Base-by-base conservation (phyloP, 2,113 vertebrate species). In the Protomyctophum bolini region DNA sequence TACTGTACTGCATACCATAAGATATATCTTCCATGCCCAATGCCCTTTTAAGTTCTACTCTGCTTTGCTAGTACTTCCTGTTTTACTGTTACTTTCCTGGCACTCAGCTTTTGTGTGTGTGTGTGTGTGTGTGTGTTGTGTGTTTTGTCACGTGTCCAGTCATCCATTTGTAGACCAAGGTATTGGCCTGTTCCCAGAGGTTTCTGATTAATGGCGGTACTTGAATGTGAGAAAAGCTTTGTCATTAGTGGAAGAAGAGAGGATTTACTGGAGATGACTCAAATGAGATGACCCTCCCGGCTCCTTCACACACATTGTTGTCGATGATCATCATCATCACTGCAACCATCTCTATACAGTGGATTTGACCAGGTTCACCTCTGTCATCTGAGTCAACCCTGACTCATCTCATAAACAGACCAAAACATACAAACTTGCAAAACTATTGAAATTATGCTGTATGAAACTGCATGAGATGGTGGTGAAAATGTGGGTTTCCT, bases 401-500 rank as follows among this genome's bases (percentile, higher is more conserved):
- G 51, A 6, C 9, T 1, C 12, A 7, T 49, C 14, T 51, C 11
- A 64, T 60, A 64, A 76, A 63, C 29, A 75, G 11, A 70, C 28
- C 1, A 0, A 50, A n/a, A 58, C 48, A 76, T 60, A 75, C 12
- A 64, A 71, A 64, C 51, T 12, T 7, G 10, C 3, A 7, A 0
- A 7, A 28, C 46, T 12, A 76, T 15, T 9, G 55, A 56, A 56
- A 28, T 54, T 21, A 63, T 66, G 60, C 46, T 52, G 10, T 3
- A 28, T 63, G 49, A 72, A 56, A 65, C 63, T 82, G 74, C 41
- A 46, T 7, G 57, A 14, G 6, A 28, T 1, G 15, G 48, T 8
- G 48, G 28, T 9, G 5, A 73, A 54, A 54, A 7, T 29, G 84
- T 83, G 86, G 86, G 82, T 88, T 91, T 87, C 86, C 83, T 88